Evolutionary conservation across 1,140 invertebrate species (phyloP).

Genomic region (Eumeta japonica): DNA sequence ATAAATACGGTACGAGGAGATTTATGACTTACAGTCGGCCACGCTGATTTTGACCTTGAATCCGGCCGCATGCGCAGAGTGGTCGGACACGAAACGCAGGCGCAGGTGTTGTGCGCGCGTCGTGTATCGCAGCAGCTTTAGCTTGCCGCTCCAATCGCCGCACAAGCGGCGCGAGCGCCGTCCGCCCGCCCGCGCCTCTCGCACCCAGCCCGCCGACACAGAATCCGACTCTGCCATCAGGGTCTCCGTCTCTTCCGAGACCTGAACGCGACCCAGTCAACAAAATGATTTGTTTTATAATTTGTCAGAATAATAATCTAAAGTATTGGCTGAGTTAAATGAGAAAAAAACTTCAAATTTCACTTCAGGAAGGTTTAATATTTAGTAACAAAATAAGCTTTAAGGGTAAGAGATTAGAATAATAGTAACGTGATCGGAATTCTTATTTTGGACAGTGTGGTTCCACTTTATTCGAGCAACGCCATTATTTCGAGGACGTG

Average conservation of each 20-base stretch:
- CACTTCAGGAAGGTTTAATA: too few relatives aligned
- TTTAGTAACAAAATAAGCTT: too few relatives aligned
- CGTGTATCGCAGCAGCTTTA: conserved; percentile 69
- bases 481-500: too few relatives aligned
- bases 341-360: too few relatives aligned
- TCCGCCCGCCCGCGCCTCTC: conserved; percentile 18
- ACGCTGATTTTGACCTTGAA: conserved; percentile 67
- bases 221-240: conserved; percentile 35
- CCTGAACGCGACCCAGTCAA: too few relatives aligned
- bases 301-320: conserved; percentile 10
- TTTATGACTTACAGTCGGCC: conserved; percentile 69
- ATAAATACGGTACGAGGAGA: conserved; percentile 4
- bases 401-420: too few relatives aligned
- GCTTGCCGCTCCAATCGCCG: conserved; percentile 70
- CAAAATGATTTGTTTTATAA: too few relatives aligned
- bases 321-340: background rate
- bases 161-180: conserved; percentile 60
- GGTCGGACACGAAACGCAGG: conserved; percentile 70
- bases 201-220: conserved; percentile 33
- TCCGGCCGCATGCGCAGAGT: conserved; percentile 69
- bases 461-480: too few relatives aligned
- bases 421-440: too few relatives aligned
- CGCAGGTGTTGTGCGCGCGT: conserved; percentile 55
- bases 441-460: too few relatives aligned
- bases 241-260: conserved; percentile 39